Evolutionary conservation across 2,888 invertebrate genomes (phyloP).

Genomic region (Helleia helle): DNA sequence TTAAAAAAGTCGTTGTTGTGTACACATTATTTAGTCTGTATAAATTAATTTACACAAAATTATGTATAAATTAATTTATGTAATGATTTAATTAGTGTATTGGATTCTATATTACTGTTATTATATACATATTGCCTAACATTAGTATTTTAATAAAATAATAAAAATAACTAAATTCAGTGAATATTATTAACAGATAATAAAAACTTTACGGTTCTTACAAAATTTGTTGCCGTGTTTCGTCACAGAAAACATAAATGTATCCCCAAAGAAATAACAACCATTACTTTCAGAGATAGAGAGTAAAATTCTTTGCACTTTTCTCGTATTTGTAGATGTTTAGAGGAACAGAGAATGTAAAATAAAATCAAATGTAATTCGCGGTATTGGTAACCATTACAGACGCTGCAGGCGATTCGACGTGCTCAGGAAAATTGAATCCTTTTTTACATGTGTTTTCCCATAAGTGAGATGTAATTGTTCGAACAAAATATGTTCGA

Average conservation of each 20-base stretch:
- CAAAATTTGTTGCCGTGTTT: not conserved
- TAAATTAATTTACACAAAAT: no score
- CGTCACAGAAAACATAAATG: not conserved
- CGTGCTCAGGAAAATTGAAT: not conserved
- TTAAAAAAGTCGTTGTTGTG: no score
- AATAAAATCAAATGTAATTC: conserved; percentile 68
- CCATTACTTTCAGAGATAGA: not conserved
- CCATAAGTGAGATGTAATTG: no score
- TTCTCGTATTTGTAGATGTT: not conserved
- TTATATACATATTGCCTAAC: no score
- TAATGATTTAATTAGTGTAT: no score
- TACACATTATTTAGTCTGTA: no score
- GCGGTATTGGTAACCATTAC: conserved; percentile 47
- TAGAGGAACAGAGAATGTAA: conserved; percentile 39
- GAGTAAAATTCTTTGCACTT: not conserved
- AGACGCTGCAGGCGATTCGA: conserved; percentile 25
- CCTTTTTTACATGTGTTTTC: conserved; percentile 2
- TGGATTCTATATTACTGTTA: no score
- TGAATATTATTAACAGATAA: no score
- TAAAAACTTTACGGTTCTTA: not conserved
- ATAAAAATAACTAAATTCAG: no score
- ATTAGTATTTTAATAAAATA: no score
- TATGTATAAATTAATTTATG: no score
- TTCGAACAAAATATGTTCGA: no score
- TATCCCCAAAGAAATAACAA: not conserved